These are phyloP conservation scores for Thyatira batis DNA, from an alignment of 2,888 invertebrate species.

Conservation along the genomic window DNA sequence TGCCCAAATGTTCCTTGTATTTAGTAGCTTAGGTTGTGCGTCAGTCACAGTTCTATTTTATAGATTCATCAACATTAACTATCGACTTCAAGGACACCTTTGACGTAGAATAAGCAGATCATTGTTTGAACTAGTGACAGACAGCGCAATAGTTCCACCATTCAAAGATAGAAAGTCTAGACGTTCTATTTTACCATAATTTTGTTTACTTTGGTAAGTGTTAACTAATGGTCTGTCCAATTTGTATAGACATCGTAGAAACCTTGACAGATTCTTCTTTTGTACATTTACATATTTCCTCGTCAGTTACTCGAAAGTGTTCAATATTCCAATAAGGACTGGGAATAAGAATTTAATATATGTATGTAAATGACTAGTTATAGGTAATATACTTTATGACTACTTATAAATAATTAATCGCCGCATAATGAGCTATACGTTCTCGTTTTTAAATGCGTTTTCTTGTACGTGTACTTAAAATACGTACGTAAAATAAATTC, in stretches of 20 bases:
- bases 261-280: not conserved
- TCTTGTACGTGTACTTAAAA: not conserved
- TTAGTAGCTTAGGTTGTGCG: too few relatives aligned
- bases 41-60: too few relatives aligned
- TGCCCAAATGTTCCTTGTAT: too few relatives aligned
- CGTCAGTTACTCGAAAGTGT: not conserved
- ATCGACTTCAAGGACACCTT: not conserved
- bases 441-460: not conserved
- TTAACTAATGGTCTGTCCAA: slow-evolving; percentile 1
- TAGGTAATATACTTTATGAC: too few relatives aligned
- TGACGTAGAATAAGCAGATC: not conserved
- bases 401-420: too few relatives aligned
- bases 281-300: not conserved
- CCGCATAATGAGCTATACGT: too few relatives aligned
- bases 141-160: not conserved
- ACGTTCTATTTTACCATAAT: not conserved
- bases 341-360: not conserved
- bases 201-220: not conserved
- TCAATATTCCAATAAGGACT: not conserved
- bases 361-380: too few relatives aligned
- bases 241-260: not conserved
- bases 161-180: not conserved
- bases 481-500: too few relatives aligned
- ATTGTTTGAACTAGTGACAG: not conserved
- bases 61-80: not conserved